phyloP scores from a whole-genome alignment of 30 jellyfish, hydroid and myxozoan species.

The Calvadosia cruxmelitensis region DNA sequence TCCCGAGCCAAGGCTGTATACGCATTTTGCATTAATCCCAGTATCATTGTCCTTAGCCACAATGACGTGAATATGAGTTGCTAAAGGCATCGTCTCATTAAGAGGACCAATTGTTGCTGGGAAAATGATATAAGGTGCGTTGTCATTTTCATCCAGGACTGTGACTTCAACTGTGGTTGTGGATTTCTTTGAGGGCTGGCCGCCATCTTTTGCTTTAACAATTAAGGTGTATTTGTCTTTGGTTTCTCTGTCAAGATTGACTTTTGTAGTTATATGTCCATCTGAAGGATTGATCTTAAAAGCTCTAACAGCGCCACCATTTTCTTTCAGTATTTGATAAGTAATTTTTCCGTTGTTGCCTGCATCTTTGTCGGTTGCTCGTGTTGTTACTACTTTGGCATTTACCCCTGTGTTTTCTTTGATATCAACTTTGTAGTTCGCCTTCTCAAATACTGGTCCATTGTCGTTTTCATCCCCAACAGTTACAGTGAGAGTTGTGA shows the following conservation, averaged over 20 bases:
- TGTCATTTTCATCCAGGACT: constrained; percentile 68
- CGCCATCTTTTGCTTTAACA: constrained; percentile 61
- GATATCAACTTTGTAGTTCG: constrained; percentile 5
- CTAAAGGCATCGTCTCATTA: constrained; percentile 24
- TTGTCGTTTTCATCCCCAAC: constrained; percentile 67
- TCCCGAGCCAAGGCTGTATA: constrained; percentile 31
- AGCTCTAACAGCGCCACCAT: constrained; percentile 28
- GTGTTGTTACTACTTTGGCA: constrained; percentile 21
- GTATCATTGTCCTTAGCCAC: constrained; percentile 47
- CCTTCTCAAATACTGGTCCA: constrained; percentile 73
- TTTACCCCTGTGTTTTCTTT: constrained; percentile 57
- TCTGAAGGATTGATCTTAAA: constrained; percentile 28
- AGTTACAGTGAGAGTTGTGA: constrained; percentile 23
- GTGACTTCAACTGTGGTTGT: constrained; percentile 28
- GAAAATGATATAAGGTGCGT: constrained; percentile 41
- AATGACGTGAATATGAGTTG: constrained; percentile 14
- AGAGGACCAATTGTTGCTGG: constrained; percentile 48
- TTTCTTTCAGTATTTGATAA: constrained; percentile 28
- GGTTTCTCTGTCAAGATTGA: constrained; percentile 52
- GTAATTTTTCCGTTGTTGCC: constrained; percentile 50
- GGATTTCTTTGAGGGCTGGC: constrained; percentile 16
- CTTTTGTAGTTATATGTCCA: constrained; percentile 37
- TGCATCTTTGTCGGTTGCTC: constrained; percentile 67
- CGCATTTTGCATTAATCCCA: constrained; percentile 49
- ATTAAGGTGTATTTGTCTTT: constrained; percentile 22